Evolutionary conservation across 2,113 vertebrate genomes (phyloP).

Genomic region (Alethe diademata): DNA sequence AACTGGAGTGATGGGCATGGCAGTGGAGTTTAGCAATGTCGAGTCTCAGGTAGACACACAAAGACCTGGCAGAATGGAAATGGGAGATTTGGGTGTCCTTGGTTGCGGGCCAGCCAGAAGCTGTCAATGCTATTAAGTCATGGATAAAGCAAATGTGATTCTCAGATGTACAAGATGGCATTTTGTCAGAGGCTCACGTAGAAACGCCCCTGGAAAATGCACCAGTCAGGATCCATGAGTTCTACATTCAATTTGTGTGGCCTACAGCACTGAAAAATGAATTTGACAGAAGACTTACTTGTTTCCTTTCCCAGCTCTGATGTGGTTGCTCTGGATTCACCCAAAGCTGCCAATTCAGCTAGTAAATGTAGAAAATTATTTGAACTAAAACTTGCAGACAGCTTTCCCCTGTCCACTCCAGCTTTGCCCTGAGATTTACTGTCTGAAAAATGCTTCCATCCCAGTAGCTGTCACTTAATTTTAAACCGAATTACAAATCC

Average conservation of each 20-base stretch:
- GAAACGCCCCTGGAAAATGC: not conserved
- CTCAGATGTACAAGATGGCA: not conserved
- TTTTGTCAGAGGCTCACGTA: rapidly evolving
- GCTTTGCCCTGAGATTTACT: not conserved
- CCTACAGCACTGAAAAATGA: not conserved
- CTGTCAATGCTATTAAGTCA: not conserved
- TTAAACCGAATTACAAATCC: not conserved
- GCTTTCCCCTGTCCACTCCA: not conserved
- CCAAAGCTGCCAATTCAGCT: not conserved
- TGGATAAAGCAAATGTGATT: not conserved
- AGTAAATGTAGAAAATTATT: not conserved
- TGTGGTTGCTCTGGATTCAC: not conserved
- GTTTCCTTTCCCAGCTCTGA: not conserved
- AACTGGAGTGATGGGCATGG: not conserved
- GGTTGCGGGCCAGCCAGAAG: not conserved
- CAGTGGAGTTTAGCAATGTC: rapidly evolving
- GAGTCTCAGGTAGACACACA: not conserved
- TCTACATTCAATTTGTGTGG: not conserved
- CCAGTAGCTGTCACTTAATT: not conserved
- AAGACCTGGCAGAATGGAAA: not conserved
- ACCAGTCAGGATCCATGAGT: not conserved
- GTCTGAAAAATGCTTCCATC: not conserved
- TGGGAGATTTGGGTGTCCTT: not conserved
- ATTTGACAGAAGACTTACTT: not conserved
- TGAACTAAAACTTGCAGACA: not conserved